Evolutionary conservation across 1,140 invertebrate species (phyloP), one percentile per base, ranked within the genome.

Genomic region (Dreissena polymorpha): DNA sequence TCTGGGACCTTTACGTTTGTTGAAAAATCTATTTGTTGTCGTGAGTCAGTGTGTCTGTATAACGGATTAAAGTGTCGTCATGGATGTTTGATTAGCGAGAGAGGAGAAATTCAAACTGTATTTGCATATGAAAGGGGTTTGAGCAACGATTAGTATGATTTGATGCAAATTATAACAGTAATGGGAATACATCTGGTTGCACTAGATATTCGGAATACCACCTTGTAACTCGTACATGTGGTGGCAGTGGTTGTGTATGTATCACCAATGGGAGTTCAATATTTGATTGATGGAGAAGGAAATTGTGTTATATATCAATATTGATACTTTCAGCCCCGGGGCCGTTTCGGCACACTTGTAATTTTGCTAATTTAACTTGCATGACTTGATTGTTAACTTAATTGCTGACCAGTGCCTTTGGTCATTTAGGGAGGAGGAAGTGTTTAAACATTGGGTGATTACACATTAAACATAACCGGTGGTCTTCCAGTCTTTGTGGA

Each of bases 241-340:
- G 39, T 39, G 39, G 39, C 2, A 5, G 39, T 39, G 39, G 39
- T 39, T 39, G 39, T 39, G 39, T 5, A 39, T 39, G 39, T 8
- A 39, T 39, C 39, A 39, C 39, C 8, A 8, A 39, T 70, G 10
- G 71, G n/a, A 27, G 57, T 49, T 78, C 57, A 71, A 63, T 73
- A 73, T 49, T 63, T 82, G 79, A 82, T 82, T 73, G 79, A 82
- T 82, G 50, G 65, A 51, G 68, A 39, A 82, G 79, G 79, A 82
- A 82, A 72, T 72, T 78, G 76, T 69, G 53, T 51, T 70, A 78
- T 27, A 78, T 69, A 78, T 70, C 57, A 60, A 60, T 70, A 39
- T 18, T 27, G 65, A 68, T 64, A 78, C 55, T n/a, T n/a, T 53
- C 25, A 27, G 51, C 68, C 76, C 76, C 57, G 18, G 55, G 76